Percentiles rank a stretch among this genome's conserved stretches.
These are phyloP conservation scores for Pangasianodon hypophthalmus DNA, from an alignment of 2,113 vertebrate species.

Conservation along the genomic window DNA sequence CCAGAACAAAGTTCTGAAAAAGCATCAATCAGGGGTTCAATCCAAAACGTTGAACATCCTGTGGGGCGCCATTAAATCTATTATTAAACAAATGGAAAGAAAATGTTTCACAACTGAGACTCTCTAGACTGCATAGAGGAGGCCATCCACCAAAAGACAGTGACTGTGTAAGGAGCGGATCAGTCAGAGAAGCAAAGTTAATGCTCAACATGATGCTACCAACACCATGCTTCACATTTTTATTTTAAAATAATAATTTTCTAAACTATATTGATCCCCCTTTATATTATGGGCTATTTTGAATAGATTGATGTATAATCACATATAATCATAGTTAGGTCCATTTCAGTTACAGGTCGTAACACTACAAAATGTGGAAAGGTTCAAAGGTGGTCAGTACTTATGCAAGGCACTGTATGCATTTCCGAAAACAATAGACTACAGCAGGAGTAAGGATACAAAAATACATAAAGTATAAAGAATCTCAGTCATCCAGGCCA, in stretches of 20 bases:
- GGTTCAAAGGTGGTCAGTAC: background rate
- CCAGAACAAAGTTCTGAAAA: background rate
- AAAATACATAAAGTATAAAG: background rate
- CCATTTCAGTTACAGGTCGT: background rate
- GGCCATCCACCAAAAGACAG: background rate
- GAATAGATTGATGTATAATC: background rate
- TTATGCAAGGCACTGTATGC: background rate
- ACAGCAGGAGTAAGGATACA: background rate
- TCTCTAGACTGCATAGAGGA: background rate
- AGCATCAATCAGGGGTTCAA: background rate
- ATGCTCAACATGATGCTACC: background rate
- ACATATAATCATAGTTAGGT: background rate
- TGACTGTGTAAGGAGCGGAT: background rate
- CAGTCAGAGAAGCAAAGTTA: background rate
- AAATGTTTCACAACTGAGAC: background rate
- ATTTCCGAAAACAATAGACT: background rate
- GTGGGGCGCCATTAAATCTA: background rate
- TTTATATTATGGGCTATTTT: background rate
- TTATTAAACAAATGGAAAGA: background rate
- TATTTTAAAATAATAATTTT: too few species aligned
- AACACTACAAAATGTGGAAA: background rate
- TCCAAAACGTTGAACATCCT: background rate
- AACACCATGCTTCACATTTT: too few species aligned
- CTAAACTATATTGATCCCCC: too few species aligned
- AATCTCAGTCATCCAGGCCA: background rate